Evolutionary conservation across 1,140 invertebrate genomes (phyloP).

Genomic region (Solenopsis invicta): DNA sequence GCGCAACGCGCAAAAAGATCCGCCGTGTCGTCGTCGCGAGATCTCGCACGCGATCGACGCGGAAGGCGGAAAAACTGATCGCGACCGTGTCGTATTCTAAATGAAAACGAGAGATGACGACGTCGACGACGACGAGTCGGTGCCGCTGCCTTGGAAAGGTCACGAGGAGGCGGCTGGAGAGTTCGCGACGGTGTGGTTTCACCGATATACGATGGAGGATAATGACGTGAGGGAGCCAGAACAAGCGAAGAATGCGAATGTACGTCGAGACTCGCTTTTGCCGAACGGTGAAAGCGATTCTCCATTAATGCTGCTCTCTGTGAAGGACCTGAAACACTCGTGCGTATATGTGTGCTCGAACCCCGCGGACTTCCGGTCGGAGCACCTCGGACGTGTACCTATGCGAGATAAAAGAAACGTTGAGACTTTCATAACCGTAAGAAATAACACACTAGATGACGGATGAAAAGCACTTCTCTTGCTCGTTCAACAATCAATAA

Average conservation of each 20-base stretch:
- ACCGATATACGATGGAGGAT: constrained; percentile 56
- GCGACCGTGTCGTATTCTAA: constrained; percentile 26
- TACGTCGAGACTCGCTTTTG: constrained; percentile 3
- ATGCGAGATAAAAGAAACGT: constrained; percentile 13
- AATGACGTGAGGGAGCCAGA: constrained; percentile 39
- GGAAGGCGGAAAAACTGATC: not conserved
- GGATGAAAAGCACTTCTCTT: not conserved
- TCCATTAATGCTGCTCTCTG: constrained; percentile 71
- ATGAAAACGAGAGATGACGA: constrained; percentile 49
- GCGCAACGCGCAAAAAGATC: constrained; percentile 20
- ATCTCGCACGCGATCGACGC: constrained; percentile 8
- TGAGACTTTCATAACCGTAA: constrained; percentile 17
- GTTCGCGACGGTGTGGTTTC: constrained; percentile 60
- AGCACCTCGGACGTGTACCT: constrained; percentile 18
- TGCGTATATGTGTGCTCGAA: constrained; percentile 52
- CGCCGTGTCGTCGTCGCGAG: not conserved
- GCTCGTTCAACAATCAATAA: constrained; percentile 21
- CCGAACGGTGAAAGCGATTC: constrained; percentile 75
- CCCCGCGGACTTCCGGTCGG: constrained; percentile 66
- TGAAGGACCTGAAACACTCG: constrained; percentile 44
- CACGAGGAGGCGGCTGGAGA: constrained; percentile 61
- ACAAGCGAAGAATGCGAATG: constrained; percentile 3
- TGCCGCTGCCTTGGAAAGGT: constrained; percentile 67
- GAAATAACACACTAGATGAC: not conserved
- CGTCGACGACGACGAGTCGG: not conserved